A percentile compares a stretch with the other conserved stretches of the same genome.
Conservation (phyloP, 37 sponge, comb jelly and placozoan species). For the Eunapius fragilis region DNA sequence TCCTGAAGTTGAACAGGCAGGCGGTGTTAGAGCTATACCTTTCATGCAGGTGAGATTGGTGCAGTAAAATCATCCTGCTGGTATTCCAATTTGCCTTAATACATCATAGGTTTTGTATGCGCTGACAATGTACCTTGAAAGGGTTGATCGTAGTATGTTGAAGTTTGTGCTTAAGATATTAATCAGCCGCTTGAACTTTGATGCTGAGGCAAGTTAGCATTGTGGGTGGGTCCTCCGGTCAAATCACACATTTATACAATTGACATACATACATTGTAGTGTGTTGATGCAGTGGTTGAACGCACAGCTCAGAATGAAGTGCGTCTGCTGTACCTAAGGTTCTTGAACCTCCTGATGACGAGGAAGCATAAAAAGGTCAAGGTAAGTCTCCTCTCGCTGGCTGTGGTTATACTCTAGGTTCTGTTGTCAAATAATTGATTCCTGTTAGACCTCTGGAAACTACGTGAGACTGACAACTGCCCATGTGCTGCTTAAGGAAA, state of each 20-base stretch:
- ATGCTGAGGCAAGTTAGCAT: background rate
- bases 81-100: background rate
- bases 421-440: too few relatives aligned
- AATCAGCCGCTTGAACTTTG: slow-evolving; percentile 7
- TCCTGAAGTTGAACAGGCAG: slow-evolving; percentile 35
- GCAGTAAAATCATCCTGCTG: too few relatives aligned
- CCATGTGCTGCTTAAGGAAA: slow-evolving; percentile 39
- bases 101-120: slow-evolving; percentile 41
- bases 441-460: too few relatives aligned
- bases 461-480: slow-evolving; percentile 60
- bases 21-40: slow-evolving; percentile 69
- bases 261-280: too few relatives aligned
- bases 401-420: too few relatives aligned
- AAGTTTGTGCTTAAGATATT: slow-evolving; percentile 19
- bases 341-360: slow-evolving; percentile 84
- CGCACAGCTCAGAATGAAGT: slow-evolving; percentile 65
- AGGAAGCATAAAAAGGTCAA: slow-evolving; percentile 58
- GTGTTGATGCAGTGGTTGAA: slow-evolving; percentile 37
- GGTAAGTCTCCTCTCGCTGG: slow-evolving; percentile 34
- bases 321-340: slow-evolving; percentile 66
- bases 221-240: too few relatives aligned
- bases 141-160: slow-evolving; percentile 39
- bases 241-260: too few relatives aligned
- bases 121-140: slow-evolving; percentile 40
- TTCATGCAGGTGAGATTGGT: slow-evolving; percentile 63